These are phyloP conservation scores for Candidula unifasciata DNA, from an alignment of 2,888 invertebrate genomes.

Conservation along the genomic window DNA sequence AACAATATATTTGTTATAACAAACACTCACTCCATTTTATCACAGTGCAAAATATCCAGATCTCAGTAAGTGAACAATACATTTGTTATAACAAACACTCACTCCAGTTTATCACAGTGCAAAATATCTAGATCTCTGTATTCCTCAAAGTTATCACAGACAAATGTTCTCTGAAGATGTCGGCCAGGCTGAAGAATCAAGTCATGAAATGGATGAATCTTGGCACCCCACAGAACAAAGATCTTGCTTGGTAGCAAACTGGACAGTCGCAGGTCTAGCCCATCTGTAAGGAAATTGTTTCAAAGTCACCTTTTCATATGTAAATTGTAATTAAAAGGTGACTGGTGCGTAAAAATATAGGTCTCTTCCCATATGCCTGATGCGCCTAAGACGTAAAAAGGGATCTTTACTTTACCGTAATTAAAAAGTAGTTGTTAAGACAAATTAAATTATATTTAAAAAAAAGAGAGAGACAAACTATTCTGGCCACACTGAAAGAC, in stretches of 20 bases:
- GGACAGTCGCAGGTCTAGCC: constrained; percentile 44
- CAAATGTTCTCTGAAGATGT: constrained; percentile 22
- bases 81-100: not conserved
- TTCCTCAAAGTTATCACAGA: not conserved
- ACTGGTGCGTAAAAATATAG: no score
- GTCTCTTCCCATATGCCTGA: no score
- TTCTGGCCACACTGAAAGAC: no score
- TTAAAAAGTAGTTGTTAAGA: no score
- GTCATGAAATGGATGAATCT: constrained; percentile 51
- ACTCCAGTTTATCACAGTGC: constrained; percentile 38
- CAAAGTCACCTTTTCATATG: no score
- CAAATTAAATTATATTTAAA: no score
- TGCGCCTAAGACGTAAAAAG: no score
- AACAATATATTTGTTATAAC: no score
- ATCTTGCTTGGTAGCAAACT: constrained; percentile 48
- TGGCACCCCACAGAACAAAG: constrained; percentile 52
- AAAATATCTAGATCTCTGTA: constrained; percentile 11
- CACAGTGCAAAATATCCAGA: constrained; percentile 32
- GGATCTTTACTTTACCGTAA: no score
- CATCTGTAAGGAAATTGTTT: constrained; percentile 43
- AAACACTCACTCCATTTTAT: constrained; percentile 33
- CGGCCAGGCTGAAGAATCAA: constrained; percentile 49
- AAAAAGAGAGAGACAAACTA: no score
- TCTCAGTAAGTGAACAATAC: no score
- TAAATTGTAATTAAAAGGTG: no score